Evolutionary conservation across 2,113 vertebrate species (phyloP).

Genomic region (Eretmochelys imbricata): DNA sequence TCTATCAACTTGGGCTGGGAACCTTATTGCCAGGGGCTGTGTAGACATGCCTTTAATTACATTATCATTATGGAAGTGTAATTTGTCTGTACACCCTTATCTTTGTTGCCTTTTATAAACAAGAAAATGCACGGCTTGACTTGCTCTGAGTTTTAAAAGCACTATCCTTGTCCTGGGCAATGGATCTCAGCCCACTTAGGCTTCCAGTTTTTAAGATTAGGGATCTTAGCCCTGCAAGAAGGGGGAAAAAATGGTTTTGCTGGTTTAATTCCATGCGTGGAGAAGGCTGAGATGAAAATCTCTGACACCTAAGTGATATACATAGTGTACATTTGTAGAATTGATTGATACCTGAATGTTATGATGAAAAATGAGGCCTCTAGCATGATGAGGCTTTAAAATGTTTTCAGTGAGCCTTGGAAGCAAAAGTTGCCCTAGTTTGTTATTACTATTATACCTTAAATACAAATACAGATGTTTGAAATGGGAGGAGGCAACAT

Average conservation of each 20-base stretch:
- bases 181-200: not conserved
- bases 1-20: not conserved
- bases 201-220: not conserved
- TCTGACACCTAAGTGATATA: not conserved
- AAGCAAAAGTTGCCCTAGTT: conserved; percentile 4
- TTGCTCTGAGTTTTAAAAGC: conserved; percentile 23
- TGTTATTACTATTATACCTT: conserved; percentile 37
- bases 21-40: not conserved
- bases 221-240: not conserved
- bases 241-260: not conserved
- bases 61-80: not conserved
- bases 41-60: not conserved
- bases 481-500: conserved; percentile 45
- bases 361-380: not conserved
- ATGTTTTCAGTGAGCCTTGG: not conserved
- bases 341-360: not conserved
- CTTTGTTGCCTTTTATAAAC: not conserved
- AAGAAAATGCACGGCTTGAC: conserved; percentile 21
- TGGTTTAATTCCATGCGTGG: not conserved
- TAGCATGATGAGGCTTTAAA: conserved; percentile 22
- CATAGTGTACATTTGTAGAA: not conserved
- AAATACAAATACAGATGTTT: conserved; percentile 34
- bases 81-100: not conserved
- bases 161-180: not conserved
- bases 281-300: not conserved